Conservation (phyloP, 1,140 invertebrate species). For the Lucilia sericata region DNA sequence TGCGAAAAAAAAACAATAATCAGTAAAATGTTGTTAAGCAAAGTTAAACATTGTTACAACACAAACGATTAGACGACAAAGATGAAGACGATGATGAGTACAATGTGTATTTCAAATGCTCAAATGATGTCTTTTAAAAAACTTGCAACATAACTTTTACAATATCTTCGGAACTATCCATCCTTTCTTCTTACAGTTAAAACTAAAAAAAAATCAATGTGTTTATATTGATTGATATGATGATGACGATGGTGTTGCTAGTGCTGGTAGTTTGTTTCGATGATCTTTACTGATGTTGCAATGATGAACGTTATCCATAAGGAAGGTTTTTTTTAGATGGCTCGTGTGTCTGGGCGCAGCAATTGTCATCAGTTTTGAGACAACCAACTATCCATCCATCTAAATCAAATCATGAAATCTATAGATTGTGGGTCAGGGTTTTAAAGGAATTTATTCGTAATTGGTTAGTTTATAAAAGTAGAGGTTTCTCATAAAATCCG, state of each 20-base stretch:
- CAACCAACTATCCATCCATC: constrained; percentile 19
- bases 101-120: neutral
- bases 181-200: neutral
- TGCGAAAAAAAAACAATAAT: neutral
- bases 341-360: constrained; percentile 24
- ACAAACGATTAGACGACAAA: constrained; percentile 9
- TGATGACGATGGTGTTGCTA: neutral
- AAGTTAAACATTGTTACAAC: constrained; percentile 16
- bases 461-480: neutral
- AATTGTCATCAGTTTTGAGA: constrained; percentile 16
- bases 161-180: neutral
- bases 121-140: neutral
- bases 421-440: neutral
- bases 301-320: constrained; percentile 20
- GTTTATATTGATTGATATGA: constrained; percentile 27
- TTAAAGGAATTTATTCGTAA: neutral
- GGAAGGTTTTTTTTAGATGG: neutral
- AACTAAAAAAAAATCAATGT: neutral
- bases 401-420: constrained; percentile 6
- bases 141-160: constrained; percentile 8
- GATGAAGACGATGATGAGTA: neutral
- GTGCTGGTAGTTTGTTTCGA: neutral
- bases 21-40: constrained; percentile 9
- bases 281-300: neutral
- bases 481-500: too few species aligned